Evolutionary conservation across 1,140 invertebrate genomes (phyloP).

Genomic region (Drosophila melanica): DNA sequence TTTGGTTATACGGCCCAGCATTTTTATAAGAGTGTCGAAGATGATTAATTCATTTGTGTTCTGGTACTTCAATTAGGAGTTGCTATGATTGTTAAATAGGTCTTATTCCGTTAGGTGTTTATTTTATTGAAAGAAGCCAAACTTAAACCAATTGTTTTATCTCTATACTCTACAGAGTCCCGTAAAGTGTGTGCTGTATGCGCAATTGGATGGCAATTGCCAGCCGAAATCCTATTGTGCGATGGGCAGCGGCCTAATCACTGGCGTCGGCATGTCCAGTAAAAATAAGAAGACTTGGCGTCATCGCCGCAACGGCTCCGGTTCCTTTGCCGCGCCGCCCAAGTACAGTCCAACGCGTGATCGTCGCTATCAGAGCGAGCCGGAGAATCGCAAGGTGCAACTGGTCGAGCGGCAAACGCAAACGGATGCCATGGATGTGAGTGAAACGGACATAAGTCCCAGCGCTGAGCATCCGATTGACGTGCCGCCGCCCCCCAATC

Average conservation of each 20-base stretch:
- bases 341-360: conserved; percentile 86
- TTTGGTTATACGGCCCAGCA: no score
- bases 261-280: conserved; percentile 64
- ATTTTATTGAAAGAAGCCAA: neutral
- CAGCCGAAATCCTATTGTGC: conserved; percentile 86
- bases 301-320: conserved; percentile 86
- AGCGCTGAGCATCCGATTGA: conserved; percentile 67
- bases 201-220: conserved; percentile 86
- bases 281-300: conserved; percentile 84
- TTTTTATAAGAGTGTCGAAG: no score
- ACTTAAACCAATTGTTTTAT: neutral
- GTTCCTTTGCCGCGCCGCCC: conserved; percentile 84
- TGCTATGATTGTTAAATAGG: no score
- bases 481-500: conserved; percentile 51
- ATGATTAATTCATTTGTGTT: no score
- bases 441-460: conserved; percentile 85
- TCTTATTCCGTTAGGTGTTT: no score
- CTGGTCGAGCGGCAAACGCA: conserved; percentile 88
- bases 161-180: conserved; percentile 83
- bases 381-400: conserved; percentile 84
- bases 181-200: conserved; percentile 86
- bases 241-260: conserved; percentile 65
- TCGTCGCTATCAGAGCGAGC: conserved; percentile 84
- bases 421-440: conserved; percentile 87
- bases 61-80: no score